Conservation (phyloP, 2,797 vertebrate species). For the Gobionotothen gibberifrons region DNA sequence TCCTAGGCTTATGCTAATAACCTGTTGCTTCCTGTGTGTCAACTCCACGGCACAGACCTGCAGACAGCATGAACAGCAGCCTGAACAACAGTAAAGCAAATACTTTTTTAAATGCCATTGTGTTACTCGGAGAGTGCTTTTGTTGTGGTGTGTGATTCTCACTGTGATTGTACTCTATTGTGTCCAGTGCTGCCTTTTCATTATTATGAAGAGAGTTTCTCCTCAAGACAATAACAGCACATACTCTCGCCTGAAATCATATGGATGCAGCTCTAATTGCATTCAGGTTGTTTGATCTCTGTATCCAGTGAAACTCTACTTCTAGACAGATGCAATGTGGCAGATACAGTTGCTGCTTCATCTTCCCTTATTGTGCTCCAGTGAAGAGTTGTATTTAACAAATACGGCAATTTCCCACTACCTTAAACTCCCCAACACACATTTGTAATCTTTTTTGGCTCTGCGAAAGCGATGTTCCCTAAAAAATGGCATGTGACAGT, state of each 20-base stretch:
- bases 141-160: slow-evolving; percentile 49
- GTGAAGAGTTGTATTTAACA: slow-evolving; percentile 34
- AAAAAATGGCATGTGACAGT: slow-evolving; percentile 31
- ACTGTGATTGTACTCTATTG: slow-evolving; percentile 49
- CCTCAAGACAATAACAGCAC: slow-evolving; percentile 55
- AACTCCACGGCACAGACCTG: slow-evolving; percentile 6
- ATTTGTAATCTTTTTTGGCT: slow-evolving; percentile 18
- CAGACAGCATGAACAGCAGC: slow-evolving; percentile 43
- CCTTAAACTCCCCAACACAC: slow-evolving; percentile 12
- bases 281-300: slow-evolving; percentile 60
- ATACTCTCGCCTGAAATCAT: slow-evolving; percentile 47
- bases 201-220: slow-evolving; percentile 46
- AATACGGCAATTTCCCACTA: slow-evolving; percentile 23
- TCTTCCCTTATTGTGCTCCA: not conserved
- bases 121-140: slow-evolving; percentile 42
- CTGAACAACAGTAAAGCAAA: slow-evolving; percentile 47
- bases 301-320: slow-evolving; percentile 36
- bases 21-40: slow-evolving; percentile 62
- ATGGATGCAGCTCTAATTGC: slow-evolving; percentile 61
- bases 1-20: slow-evolving; percentile 62
- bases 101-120: slow-evolving; percentile 47
- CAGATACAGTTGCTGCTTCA: slow-evolving; percentile 7
- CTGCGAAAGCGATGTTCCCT: slow-evolving; percentile 20
- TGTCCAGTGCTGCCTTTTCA: slow-evolving; percentile 46
- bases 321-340: slow-evolving; percentile 26